These are phyloP conservation scores for Diarsia mendica DNA, from an alignment of 2,888 invertebrate species.

Conservation along the genomic window DNA sequence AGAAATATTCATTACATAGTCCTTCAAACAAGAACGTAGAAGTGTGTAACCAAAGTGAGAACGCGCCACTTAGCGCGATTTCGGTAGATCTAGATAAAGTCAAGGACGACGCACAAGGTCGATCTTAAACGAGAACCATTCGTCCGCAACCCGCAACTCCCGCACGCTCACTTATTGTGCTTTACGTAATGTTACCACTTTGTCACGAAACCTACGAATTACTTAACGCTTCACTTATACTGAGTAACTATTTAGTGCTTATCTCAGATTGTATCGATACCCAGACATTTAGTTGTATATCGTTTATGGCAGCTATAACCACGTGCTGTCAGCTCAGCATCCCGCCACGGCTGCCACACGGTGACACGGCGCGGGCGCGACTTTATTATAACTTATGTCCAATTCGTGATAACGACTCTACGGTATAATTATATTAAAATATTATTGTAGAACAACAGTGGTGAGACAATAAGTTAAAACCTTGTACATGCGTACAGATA, in stretches of 20 bases:
- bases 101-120: constrained; percentile 50
- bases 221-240: background rate
- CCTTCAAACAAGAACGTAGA: too few relatives aligned
- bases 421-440: too few relatives aligned
- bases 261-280: too few relatives aligned
- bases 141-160: background rate
- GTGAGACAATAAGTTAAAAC: too few relatives aligned
- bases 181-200: constrained; percentile 13
- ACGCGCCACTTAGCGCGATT: background rate
- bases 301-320: background rate
- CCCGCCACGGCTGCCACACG: too few relatives aligned
- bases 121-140: constrained; percentile 3
- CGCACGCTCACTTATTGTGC: constrained; percentile 9
- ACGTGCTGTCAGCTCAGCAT: background rate
- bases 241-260: too few relatives aligned
- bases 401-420: too few relatives aligned
- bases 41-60: background rate
- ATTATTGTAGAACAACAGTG: too few relatives aligned
- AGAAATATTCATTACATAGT: too few relatives aligned
- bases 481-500: too few relatives aligned
- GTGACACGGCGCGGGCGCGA: too few relatives aligned
- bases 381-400: too few relatives aligned
- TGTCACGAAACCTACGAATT: constrained; percentile 23
- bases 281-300: background rate
- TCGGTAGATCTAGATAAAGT: constrained; percentile 40